Evolutionary conservation across 2,113 vertebrate species (phyloP), one percentile per base, ranked within the genome.

Genomic region (Coptodon rendalli): DNA sequence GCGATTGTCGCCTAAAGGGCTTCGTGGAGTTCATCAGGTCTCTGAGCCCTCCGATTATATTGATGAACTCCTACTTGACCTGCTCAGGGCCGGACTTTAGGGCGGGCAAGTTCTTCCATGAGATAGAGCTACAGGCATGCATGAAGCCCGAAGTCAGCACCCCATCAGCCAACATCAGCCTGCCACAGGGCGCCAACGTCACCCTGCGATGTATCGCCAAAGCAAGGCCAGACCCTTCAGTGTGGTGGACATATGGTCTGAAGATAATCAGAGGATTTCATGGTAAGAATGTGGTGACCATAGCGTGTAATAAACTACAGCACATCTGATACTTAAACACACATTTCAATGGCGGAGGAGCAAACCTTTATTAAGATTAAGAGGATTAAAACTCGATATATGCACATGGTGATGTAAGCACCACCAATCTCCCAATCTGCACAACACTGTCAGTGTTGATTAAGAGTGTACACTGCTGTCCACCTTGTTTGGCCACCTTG

Each of bases 41-140:
- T 0, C 63, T 97, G 2, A 96, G 94, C 52, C 96, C 97, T 4
- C 97, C 97, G 2, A 92, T 98, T 73, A 97, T 98, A 73, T 92
- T 99, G 86, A 98, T 98, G 97, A 99, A 98, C 95, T 97, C 97
- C 8, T 98, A 98, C 91, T 96, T 99, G 95, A 96, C 95, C 45
- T 99, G 98, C 92, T 95, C 95, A 81, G 95, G 96, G 50, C 98
- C 98, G 1, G 95, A 96, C 87, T 97, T 96, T 94, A 97, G 94
- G 83, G 93, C 80, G 7, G 97, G 97, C 6, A 97, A 97, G 71
- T 97, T 97, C 95, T 98, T 98, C 73, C 96, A 98, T 5, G 97
- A 98, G 91, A 93, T 97, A 4, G 97, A 98, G 48, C 95, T 98
- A 66, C 96, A 95, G 68, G 95, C 80, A 52, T 99, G 98, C 91